phyloP scores from a whole-genome alignment of 2,888 invertebrate species.

The Lithophane leautieri region DNA sequence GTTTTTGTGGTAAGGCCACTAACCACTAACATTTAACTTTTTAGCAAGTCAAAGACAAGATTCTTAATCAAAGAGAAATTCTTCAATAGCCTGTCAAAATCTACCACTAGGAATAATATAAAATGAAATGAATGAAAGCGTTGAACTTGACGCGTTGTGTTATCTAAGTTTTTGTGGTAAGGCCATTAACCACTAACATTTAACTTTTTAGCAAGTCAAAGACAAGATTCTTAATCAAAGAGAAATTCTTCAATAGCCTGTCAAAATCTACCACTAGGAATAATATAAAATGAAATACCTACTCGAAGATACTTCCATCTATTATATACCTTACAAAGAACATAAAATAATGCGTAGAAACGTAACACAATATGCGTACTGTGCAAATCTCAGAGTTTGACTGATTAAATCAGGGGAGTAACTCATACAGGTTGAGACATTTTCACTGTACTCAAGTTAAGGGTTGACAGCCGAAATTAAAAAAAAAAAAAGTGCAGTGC shows the following conservation, averaged over 20 bases:
- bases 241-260: slow-evolving; percentile 11
- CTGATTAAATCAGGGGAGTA: slow-evolving; percentile 80
- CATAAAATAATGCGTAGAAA: slow-evolving; percentile 43
- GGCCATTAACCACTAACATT: no score
- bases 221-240: slow-evolving; percentile 10
- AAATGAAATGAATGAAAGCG: no score
- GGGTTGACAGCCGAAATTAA: slow-evolving; percentile 54
- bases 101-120: no score
- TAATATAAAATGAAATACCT: slow-evolving; percentile 33
- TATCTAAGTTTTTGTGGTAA: no score
- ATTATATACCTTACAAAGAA: slow-evolving; percentile 24
- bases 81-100: no score
- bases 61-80: no score
- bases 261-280: not conserved
- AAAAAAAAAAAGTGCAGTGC: no score
- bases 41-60: no score
- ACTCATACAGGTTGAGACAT: slow-evolving; percentile 70
- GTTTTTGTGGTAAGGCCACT: no score
- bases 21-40: no score
- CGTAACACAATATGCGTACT: slow-evolving; percentile 43
- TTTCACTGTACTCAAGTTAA: slow-evolving; percentile 48
- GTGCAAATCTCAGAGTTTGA: slow-evolving; percentile 67
- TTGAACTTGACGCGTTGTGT: no score
- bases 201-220: not conserved
- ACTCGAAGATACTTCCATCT: slow-evolving; percentile 9